Evolutionary conservation across 2,113 vertebrate species (phyloP), one percentile per base, ranked within the genome.

Genomic region (Neogale vison): DNA sequence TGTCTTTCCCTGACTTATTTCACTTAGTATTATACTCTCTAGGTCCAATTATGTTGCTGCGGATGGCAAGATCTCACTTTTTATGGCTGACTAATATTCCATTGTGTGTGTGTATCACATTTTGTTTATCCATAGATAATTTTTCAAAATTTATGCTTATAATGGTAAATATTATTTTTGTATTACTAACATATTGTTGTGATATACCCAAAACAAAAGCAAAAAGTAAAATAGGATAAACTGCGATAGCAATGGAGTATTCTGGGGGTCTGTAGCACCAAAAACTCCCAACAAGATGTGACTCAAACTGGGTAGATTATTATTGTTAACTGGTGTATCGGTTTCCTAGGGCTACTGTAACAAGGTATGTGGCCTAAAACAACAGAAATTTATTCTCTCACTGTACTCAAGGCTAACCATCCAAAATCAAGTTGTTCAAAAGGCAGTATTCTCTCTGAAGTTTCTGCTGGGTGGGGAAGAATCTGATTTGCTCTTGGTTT

Each of bases 381-480:
- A 88, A n/a, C 1, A 23, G 4, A 83, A 81, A 15, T 39, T 0
- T 26, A 45, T 85, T 80, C 1, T 93, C 9, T 69, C 39, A 55
- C 1, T 20, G 6, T 71, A 55, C 13, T 83, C 57, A 47, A 93
- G 42, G 13, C 4, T 15, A 93, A 23, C 52, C 61, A 4, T 50
- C 2, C 12, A 36, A 83, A 90, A 42, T 65, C 2, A 59, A 72
- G 6, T 4, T 77, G 29, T 52, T 74, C 17, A 29, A 3, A 26
- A 80, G 18, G 4, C 3, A 36, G 3, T 7, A 1, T 17, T 45
- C 1, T n/a, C 18, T 67, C 17, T 55, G 7, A 85, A 85, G 26
- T 2, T 8, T 29, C 5, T 3, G 20, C 5, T 4, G 36, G 21
- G n/a, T 24, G 10, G 67, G 1, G 21, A 1, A 47, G 12, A 67